Evolutionary conservation across 2,797 vertebrate species (phyloP).

Genomic region (Synanceia verrucosa): DNA sequence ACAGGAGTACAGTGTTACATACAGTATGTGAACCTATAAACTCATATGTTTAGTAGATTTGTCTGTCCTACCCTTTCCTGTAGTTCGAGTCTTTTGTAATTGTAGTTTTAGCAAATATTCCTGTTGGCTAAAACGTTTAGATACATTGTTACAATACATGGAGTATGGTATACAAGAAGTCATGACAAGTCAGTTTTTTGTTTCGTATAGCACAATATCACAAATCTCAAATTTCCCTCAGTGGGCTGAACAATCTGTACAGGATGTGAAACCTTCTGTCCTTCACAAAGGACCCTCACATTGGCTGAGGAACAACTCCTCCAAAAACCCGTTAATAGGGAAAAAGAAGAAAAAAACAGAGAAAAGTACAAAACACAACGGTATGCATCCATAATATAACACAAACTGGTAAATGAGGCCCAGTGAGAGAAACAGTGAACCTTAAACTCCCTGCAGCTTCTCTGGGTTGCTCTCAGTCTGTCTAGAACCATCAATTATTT

Average conservation of each 20-base stretch:
- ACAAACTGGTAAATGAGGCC: not conserved
- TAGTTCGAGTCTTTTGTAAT: not conserved
- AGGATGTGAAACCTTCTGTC: too few species aligned
- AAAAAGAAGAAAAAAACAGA: too few species aligned
- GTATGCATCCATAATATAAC: not conserved
- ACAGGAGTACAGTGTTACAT: not conserved
- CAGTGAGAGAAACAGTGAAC: not conserved
- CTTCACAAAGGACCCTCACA: too few species aligned
- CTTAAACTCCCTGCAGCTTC: not conserved
- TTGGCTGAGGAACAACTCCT: too few species aligned
- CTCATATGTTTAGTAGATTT: not conserved
- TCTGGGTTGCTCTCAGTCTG: not conserved
- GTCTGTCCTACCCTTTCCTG: not conserved
- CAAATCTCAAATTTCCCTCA: too few species aligned
- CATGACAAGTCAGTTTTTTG: too few species aligned
- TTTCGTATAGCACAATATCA: too few species aligned
- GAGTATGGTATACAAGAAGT: not conserved
- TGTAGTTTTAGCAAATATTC: not conserved
- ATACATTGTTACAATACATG: too few species aligned
- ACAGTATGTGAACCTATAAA: not conserved
- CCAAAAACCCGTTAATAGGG: too few species aligned
- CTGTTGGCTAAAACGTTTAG: not conserved
- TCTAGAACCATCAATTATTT: not conserved
- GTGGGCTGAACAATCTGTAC: too few species aligned
- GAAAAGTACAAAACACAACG: not conserved